Evolutionary conservation across 1,140 invertebrate genomes (phyloP), one percentile per base, ranked within the genome.

Genomic region (Drosophila orena): DNA sequence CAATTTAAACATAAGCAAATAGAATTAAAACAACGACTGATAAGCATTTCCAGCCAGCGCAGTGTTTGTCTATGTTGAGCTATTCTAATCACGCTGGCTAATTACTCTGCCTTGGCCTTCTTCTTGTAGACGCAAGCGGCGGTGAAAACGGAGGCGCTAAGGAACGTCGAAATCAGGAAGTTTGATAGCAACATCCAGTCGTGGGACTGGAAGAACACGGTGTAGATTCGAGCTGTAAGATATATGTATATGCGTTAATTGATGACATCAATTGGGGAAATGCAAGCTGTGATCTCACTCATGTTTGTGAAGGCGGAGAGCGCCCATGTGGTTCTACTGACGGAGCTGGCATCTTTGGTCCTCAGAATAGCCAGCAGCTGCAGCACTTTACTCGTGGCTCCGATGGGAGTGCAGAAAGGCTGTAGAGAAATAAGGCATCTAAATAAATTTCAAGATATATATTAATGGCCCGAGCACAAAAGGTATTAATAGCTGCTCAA

Each of bases 321-420:
- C 38, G 95, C 93, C 95, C 95, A 96, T 3, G 95, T 96, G 5
- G 94, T 91, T 17, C 95, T 90, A 62, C 95, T 96, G 5, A 96
- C 93, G 10, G 95, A 94, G 59, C 94, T 94, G 35, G 95, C 93
- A 85, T 95, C 94, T 92, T 94, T 94, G n/a, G 93, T 93, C 72
- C 92, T 93, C 38, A 95, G 44, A 83, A 96, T 96, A 76, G 94
- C 93, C 37, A 94, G 66, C 7, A 96, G 92, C 81, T 96, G 95
- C 42, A 95, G 92, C 17, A 95, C 91, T 93, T 96, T 96, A 57
- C 95, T 95, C 2, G 94, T 95, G 30, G 95, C 94, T 43, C 95
- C 95, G 72, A 96, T 94, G 4, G 95, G 95, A 0, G 95, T 96
- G 78, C 95, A 95, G 27, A 96, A 93, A 3, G 95, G 95, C 95